Evolutionary conservation across 1,140 invertebrate species (phyloP).

Genomic region (Reticulitermes speratus): DNA sequence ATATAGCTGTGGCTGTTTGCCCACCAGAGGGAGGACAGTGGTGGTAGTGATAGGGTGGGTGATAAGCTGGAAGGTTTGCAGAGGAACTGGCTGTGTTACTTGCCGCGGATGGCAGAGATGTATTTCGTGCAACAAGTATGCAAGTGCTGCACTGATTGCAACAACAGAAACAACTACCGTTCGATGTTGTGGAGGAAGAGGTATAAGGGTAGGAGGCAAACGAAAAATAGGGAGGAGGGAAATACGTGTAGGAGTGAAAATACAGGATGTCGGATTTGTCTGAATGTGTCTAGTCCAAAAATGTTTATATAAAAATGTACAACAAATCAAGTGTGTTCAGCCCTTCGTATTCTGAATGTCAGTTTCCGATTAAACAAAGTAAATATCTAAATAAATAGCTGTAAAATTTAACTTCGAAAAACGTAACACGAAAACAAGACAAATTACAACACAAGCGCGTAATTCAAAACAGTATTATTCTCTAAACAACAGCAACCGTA

Average conservation of each 20-base stretch:
- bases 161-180: neutral
- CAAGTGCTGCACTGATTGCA: conserved; percentile 6
- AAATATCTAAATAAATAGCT: too few species aligned
- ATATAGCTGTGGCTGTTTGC: neutral
- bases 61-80: neutral
- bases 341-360: too few species aligned
- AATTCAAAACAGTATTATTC: neutral
- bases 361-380: too few species aligned
- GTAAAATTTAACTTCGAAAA: too few species aligned
- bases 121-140: neutral
- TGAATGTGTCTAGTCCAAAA: neutral
- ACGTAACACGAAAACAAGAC: too few species aligned
- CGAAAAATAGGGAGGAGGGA: conserved; percentile 10
- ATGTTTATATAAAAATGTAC: too few species aligned
- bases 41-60: neutral
- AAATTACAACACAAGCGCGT: neutral
- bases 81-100: too few species aligned
- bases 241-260: conserved; percentile 1
- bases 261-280: conserved; percentile 1
- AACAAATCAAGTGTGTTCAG: too few species aligned
- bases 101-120: neutral
- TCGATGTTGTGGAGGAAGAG: neutral
- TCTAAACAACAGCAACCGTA: neutral
- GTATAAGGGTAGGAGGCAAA: neutral
- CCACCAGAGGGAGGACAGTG: neutral